Base-by-base conservation (phyloP, 2,888 invertebrate species). In the Drosophila quinaria region DNA sequence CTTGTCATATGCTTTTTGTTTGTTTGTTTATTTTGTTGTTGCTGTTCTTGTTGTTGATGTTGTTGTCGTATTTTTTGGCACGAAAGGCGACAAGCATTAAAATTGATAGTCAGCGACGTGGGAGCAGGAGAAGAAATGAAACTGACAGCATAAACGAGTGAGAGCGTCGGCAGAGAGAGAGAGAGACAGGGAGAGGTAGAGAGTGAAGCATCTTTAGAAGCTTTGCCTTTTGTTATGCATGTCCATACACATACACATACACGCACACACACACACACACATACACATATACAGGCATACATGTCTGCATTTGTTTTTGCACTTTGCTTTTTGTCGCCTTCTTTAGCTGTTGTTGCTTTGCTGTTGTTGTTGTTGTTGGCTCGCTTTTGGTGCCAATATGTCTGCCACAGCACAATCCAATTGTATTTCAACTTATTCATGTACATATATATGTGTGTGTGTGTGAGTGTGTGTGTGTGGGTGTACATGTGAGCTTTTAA, bases 41-140 rank as follows among this genome's bases (percentile, higher is more conserved):
- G 49, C 25, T 22, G 22, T 22, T 22, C 2, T 42, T 52, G 52
- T 22, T 67, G 68, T 39, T 62, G 44, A 10, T 59, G 49, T 59
- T 67, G 46, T 39, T 42, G 54, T 60, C 29, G 63, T 63, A 35
- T 59, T 70, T 75, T 77, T 77, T 78, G 77, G 78, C 77, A 74
- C 74, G 66, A 74, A 74, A 74, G 66, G 66, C 78, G 70, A 74
- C 78, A 67, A 67, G 79, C 77, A 78, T 78, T 78, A 74, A 77
- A 74, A 74, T 78, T 77, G 78, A 78, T 74, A 74, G 78, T 66
- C 62, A 41, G 29, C 62, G 70, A 74, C 49, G 60, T 62, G 65
- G 61, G 31, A 50, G 52, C 47, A 55, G 44, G 63, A 70, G 70
- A 70, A 39, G 69, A 73, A 78, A 70, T 74, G 74, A 56, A 77